Percentiles rank a stretch among this genome's conserved stretches.
Conservation (phyloP, 2,113 vertebrate species). For the Ranitomeya imitator region DNA sequence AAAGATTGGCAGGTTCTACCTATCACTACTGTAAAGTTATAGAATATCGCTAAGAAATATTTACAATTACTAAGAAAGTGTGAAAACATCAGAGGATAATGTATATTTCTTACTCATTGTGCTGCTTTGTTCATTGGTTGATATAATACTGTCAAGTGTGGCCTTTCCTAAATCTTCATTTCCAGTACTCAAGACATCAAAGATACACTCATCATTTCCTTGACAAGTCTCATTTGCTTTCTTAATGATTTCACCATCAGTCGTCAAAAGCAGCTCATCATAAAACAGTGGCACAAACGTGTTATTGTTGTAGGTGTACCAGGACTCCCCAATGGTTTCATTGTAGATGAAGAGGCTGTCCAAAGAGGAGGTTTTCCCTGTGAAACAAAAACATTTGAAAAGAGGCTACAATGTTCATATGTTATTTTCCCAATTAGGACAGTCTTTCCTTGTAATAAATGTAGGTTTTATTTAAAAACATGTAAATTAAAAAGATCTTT, state of each 20-base stretch:
- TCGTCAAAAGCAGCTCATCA: constrained; percentile 51
- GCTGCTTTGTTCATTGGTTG: constrained; percentile 44
- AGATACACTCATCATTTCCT: constrained; percentile 59
- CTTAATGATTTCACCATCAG: neutral
- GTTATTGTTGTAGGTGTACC: constrained; percentile 60
- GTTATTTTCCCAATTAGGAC: neutral
- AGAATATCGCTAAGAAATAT: neutral
- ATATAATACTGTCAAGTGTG: constrained; percentile 26
- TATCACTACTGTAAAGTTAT: neutral
- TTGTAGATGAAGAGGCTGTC: constrained; percentile 57
- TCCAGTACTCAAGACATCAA: constrained; percentile 58
- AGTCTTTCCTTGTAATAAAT: too few relatives aligned
- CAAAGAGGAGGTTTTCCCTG: constrained; percentile 53
- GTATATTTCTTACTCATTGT: constrained; percentile 50
- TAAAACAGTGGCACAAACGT: constrained; percentile 60
- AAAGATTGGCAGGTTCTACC: neutral
- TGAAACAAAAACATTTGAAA: neutral
- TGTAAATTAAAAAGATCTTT: too few relatives aligned
- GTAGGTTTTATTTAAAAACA: too few relatives aligned
- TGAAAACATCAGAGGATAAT: neutral
- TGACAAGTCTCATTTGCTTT: constrained; percentile 53
- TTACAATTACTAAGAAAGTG: neutral
- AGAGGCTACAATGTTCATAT: too few relatives aligned
- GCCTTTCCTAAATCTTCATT: constrained; percentile 41
- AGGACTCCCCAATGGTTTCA: constrained; percentile 41